A percentile compares a stretch with the other conserved stretches of the same genome.
Conservation (phyloP, 2,113 vertebrate species). For the Myiozetetes cayanensis region DNA sequence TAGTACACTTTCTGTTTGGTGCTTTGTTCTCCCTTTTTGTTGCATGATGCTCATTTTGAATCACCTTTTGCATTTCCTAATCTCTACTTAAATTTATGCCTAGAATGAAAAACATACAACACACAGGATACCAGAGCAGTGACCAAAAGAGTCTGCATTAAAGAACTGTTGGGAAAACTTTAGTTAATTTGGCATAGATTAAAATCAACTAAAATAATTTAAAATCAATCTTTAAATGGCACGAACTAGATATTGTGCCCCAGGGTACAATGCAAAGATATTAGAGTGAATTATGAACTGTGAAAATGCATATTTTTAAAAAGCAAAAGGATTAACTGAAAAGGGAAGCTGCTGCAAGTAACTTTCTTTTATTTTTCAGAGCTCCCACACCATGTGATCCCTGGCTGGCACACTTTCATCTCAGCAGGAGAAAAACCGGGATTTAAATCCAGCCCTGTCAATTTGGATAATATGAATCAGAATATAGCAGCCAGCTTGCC, state of each 20-base stretch:
- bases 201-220: neutral
- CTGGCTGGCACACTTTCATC: neutral
- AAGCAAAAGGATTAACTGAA: neutral
- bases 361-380: constrained; percentile 15
- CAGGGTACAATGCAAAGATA: neutral
- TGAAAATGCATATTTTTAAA: neutral
- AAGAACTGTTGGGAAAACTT: neutral
- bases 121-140: neutral
- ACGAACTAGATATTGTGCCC: neutral
- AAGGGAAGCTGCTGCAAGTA: constrained; percentile 5
- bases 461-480: neutral
- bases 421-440: neutral
- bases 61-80: neutral
- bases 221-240: neutral
- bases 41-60: neutral
- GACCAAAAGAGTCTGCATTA: neutral
- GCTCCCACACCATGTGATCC: constrained; percentile 1
- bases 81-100: neutral
- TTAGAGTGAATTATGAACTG: neutral
- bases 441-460: neutral
- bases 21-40: neutral
- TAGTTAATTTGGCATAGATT: neutral
- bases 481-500: neutral
- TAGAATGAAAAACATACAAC: neutral
- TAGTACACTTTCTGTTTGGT: neutral